Conservation (phyloP, 2,113 vertebrate genomes). For the Elephantulus edwardii region DNA sequence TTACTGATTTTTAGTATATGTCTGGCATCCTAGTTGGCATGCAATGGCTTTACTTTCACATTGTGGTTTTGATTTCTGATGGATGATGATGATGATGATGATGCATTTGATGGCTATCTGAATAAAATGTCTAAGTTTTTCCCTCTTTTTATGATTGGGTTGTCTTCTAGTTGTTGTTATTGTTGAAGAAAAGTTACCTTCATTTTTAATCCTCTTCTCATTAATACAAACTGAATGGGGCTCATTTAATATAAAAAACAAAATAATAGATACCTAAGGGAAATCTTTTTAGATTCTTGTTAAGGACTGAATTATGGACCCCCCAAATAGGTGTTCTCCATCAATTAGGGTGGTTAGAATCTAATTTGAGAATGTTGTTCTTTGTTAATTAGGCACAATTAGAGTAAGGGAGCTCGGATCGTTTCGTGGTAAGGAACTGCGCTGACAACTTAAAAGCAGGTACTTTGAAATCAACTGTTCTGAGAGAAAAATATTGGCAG, state of each 20-base stretch:
- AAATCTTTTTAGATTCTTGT: slow-evolving; percentile 3
- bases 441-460: too few species aligned
- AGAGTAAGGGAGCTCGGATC: too few species aligned
- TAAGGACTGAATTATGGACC: background rate
- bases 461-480: too few species aligned
- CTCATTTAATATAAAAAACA: slow-evolving; percentile 64
- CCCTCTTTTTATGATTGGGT: background rate
- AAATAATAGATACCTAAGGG: slow-evolving; percentile 52
- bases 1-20: background rate
- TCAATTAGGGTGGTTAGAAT: background rate
- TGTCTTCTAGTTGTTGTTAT: background rate
- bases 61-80: too few species aligned
- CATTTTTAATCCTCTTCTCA: slow-evolving; percentile 58
- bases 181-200: slow-evolving; percentile 5
- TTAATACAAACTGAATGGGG: slow-evolving; percentile 53
- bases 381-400: background rate
- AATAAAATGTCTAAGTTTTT: background rate
- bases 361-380: background rate
- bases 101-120: background rate
- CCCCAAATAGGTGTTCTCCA: background rate
- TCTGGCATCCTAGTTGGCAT: background rate
- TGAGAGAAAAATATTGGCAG: too few species aligned
- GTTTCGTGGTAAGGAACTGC: too few species aligned
- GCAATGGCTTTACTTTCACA: too few species aligned
- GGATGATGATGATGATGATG: background rate